These are phyloP conservation scores for Conus betulinus DNA, from an alignment of 1,140 invertebrate species.

Conservation along the genomic window DNA sequence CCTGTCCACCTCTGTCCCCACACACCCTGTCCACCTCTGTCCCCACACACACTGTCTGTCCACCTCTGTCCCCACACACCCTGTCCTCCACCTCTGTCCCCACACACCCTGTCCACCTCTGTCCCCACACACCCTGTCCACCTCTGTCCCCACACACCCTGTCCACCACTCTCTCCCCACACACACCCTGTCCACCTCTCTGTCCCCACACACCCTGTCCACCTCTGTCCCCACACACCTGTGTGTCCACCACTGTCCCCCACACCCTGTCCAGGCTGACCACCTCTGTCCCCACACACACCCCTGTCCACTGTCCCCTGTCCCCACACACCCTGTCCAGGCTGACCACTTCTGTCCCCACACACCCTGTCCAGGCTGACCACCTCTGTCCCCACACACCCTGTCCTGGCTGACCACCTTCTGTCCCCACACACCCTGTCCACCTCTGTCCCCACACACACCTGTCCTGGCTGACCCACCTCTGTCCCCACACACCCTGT, in stretches of 20 bases:
- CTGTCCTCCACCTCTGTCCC: neutral
- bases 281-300: too few relatives aligned
- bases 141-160: neutral
- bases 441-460: too few relatives aligned
- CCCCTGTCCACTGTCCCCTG: neutral
- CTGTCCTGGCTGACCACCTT: conserved; percentile 54
- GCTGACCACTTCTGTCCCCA: conserved; percentile 62
- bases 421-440: neutral
- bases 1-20: neutral
- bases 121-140: too few relatives aligned
- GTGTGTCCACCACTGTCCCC: too few relatives aligned
- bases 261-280: conserved; percentile 51
- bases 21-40: conserved; percentile 41
- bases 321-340: conserved; percentile 42
- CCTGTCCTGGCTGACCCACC: conserved; percentile 53
- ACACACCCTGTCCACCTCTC: too few relatives aligned
- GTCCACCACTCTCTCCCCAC: too few relatives aligned
- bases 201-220: neutral
- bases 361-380: too few relatives aligned
- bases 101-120: conserved; percentile 39
- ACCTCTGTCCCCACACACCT: conserved; percentile 34
- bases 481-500: neutral
- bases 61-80: neutral
- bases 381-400: neutral
- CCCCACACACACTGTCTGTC: too few relatives aligned